Base-by-base conservation (phyloP, 2,113 vertebrate genomes). In the Marmota monax region DNA sequence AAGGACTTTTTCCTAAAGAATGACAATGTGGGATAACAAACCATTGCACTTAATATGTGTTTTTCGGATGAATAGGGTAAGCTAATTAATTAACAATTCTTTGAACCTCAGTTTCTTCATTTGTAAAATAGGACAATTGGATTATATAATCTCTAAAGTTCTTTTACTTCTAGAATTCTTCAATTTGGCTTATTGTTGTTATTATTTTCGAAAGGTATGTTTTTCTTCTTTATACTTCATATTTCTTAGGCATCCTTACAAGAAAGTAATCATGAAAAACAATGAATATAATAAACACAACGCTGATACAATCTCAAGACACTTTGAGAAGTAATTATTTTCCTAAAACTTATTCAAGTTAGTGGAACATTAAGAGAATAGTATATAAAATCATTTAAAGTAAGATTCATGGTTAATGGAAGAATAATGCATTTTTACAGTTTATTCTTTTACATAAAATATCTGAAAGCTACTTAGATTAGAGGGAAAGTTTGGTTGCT, bases 251-350 rank as follows among this genome's bases (percentile, higher is more conserved):
- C 58, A 77, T 92, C 17, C 18, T 16, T 84, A 89, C 1, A 67
- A 93, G 80, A 95, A 20, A 29, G 32, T 37, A 83, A 87, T 78
- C 56, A 84, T 96, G 22, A 48, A 92, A 95, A 93, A 37, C 58
- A 84, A 72, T 95, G 39, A 92, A 17, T n/a, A 10, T 89, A 94
- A 85, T 90, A 78, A 92, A 83, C 13, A 67, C 32, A 76, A 53
- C 22, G 37, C 9, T 70, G 51, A 93, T 89, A 93, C 37, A 89
- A 85, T 96, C 39, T 95, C 27, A 83, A 79, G 80, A 83, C 22
- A 86, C 7, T 89, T 93, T 1, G 48, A 93, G 56, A 94, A 78
- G 82, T 69, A 73, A 74, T 82, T 91, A n/a, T 78, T 91, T 72
- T 97, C 29, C 48, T 78, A 51, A 90, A 93, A 79, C 11, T 37